Evolutionary conservation across 2,797 vertebrate genomes (phyloP).

Genomic region (Rhinichthys osculus): DNA sequence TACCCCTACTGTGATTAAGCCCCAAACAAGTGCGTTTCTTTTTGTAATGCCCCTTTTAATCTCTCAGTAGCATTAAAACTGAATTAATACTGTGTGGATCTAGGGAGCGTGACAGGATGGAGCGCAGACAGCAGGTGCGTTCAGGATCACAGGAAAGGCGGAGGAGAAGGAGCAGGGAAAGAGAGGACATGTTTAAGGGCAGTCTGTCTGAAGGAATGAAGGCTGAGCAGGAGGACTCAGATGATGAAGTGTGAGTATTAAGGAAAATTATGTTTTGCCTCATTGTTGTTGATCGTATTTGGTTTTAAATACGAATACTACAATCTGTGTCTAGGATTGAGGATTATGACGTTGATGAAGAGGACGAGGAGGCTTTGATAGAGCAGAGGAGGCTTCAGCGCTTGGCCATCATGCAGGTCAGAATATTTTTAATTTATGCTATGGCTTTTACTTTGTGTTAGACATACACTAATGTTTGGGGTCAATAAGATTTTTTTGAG

Average conservation of each 20-base stretch:
- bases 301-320: not conserved
- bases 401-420: conserved; percentile 94
- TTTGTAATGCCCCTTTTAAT: not conserved
- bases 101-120: conserved; percentile 85
- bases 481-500: not conserved
- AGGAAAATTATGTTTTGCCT: not conserved
- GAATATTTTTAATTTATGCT: not conserved
- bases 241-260: conserved; percentile 61
- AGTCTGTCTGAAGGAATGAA: conserved; percentile 99
- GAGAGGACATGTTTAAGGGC: conserved; percentile 97
- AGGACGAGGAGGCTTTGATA: conserved; percentile 97
- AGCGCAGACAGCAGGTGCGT: conserved; percentile 84
- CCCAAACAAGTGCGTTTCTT: not conserved
- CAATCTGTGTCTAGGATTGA: conserved; percentile 82
- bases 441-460: not conserved
- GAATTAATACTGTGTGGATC: conserved; percentile 64
- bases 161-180: conserved; percentile 86
- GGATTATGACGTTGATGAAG: conserved; percentile 95
- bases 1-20: not conserved
- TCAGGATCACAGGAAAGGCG: conserved; percentile 87
- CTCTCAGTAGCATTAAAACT: not conserved
- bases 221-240: conserved; percentile 90
- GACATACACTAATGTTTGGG: too few species aligned
- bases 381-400: conserved; percentile 94
- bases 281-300: not conserved